Evolutionary conservation across 2,888 invertebrate species (phyloP).

Genomic region (Nycteola revayana): DNA sequence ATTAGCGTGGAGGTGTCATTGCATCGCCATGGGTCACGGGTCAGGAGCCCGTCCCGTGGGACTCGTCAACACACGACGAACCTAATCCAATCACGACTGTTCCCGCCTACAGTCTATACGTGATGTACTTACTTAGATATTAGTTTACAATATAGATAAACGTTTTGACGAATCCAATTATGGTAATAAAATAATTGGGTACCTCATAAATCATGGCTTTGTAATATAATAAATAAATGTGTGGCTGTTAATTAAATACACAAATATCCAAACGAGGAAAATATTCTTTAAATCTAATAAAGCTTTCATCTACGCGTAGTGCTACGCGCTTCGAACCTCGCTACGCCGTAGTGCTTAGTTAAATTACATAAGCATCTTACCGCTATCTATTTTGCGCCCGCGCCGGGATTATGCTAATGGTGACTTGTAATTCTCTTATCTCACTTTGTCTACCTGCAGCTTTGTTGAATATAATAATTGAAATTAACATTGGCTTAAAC

Average conservation of each 20-base stretch:
- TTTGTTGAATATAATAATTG: slow-evolving; percentile 41
- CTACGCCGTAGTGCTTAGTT: slow-evolving; percentile 39
- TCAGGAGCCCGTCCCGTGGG: slow-evolving; percentile 70
- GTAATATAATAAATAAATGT: too few species aligned
- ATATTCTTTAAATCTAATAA: slow-evolving; percentile 44
- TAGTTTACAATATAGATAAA: not conserved
- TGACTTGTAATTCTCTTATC: slow-evolving; percentile 74
- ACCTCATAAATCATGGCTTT: too few species aligned
- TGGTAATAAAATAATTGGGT: too few species aligned
- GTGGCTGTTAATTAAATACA: too few species aligned
- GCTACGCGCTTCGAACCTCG: slow-evolving; percentile 38
- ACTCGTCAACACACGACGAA: slow-evolving; percentile 82
- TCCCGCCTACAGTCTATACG: slow-evolving; percentile 53
- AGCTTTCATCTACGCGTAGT: slow-evolving; percentile 31
- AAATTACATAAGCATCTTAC: slow-evolving; percentile 79
- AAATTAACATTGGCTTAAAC: slow-evolving; percentile 18
- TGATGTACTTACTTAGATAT: slow-evolving; percentile 7
- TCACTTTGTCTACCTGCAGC: slow-evolving; percentile 64
- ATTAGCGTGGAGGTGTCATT: slow-evolving; percentile 59
- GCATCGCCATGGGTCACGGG: slow-evolving; percentile 56
- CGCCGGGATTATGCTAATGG: slow-evolving; percentile 74
- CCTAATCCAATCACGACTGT: slow-evolving; percentile 85
- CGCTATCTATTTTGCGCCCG: slow-evolving; percentile 74
- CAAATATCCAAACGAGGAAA: slow-evolving; percentile 11
- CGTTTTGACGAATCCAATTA: too few species aligned